These are phyloP conservation scores for Pachymerium ferrugineum DNA, from an alignment of 2,888 invertebrate genomes.

Conservation along the genomic window DNA sequence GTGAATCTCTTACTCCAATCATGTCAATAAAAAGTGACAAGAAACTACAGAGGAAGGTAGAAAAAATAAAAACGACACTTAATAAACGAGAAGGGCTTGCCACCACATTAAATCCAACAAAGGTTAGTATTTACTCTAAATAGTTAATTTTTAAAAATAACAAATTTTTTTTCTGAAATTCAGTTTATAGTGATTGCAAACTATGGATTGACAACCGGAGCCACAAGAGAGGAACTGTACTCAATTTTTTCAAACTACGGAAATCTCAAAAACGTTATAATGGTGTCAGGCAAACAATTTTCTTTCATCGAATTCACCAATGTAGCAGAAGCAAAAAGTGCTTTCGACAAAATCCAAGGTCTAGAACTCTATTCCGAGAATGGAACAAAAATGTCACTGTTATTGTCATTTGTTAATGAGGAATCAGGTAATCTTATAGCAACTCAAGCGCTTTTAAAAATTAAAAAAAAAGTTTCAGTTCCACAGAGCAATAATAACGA, in stretches of 20 bases:
- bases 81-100: not conserved
- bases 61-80: not conserved
- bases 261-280: conserved; percentile 57
- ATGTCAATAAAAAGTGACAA: not conserved
- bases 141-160: not conserved
- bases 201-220: conserved; percentile 75
- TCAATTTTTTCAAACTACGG: conserved; percentile 55
- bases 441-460: too few species aligned
- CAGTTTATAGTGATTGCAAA: conserved; percentile 75
- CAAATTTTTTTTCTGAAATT: conserved; percentile 43
- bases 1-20: too few species aligned
- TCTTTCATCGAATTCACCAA: conserved; percentile 64
- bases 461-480: too few species aligned
- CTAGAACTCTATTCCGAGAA: conserved; percentile 50
- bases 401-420: conserved; percentile 59
- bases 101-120: not conserved
- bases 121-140: not conserved
- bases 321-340: conserved; percentile 53
- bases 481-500: conserved; percentile 41
- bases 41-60: not conserved
- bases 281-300: conserved; percentile 74
- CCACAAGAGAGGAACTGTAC: conserved; percentile 60
- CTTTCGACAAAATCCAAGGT: conserved; percentile 60
- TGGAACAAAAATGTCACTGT: conserved; percentile 55
- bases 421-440: too few species aligned